Evolutionary conservation across 1,140 invertebrate genomes (phyloP).

Genomic region (Leptonema lineaticorne): DNA sequence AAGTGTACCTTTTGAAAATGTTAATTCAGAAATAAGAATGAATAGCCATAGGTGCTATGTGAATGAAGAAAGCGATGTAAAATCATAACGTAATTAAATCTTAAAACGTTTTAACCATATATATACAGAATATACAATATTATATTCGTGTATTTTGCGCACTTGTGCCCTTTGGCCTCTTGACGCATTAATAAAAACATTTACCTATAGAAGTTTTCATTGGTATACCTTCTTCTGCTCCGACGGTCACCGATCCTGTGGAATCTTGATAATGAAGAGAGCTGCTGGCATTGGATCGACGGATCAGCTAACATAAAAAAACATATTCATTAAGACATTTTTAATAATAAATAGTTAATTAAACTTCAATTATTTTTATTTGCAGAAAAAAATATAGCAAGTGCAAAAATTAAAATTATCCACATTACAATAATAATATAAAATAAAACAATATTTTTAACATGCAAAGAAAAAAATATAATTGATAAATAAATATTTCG

Average conservation of each 20-base stretch:
- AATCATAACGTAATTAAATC: too few species aligned
- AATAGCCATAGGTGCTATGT: background rate
- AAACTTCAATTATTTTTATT: background rate
- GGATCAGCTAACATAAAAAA: constrained; percentile 54
- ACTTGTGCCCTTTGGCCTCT: too few species aligned
- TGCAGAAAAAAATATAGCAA: background rate
- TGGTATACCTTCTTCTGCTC: constrained; percentile 56
- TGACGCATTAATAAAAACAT: too few species aligned
- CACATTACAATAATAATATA: background rate
- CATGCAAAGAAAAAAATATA: background rate
- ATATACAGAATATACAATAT: too few species aligned
- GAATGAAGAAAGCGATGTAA: background rate
- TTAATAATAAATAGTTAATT: background rate
- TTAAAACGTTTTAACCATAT: too few species aligned
- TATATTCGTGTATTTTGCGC: too few species aligned
- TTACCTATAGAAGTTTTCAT: constrained; percentile 19
- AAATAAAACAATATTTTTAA: background rate
- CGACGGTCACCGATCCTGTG: constrained; percentile 65
- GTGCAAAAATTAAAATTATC: background rate
- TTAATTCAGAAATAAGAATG: too few species aligned
- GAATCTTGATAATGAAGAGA: constrained; percentile 60
- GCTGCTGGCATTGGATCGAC: constrained; percentile 39
- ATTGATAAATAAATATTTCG: too few species aligned
- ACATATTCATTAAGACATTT: background rate
- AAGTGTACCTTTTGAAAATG: too few species aligned